These are phyloP conservation scores for Adelges cooleyi DNA, from an alignment of 1,140 invertebrate species.

Conservation along the genomic window DNA sequence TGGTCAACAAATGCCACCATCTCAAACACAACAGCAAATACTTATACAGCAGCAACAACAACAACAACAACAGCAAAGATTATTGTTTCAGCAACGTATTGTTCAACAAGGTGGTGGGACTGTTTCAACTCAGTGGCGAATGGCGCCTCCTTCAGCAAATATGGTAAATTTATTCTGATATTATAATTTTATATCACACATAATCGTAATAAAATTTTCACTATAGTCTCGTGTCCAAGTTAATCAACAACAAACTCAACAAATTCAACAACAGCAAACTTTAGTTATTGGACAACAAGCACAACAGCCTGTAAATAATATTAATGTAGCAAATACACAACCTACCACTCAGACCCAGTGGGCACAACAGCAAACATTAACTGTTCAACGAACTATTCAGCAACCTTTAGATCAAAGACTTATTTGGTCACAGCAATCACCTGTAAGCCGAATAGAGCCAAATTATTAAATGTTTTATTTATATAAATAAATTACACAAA, in stretches of 20 bases:
- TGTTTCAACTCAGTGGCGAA: slow-evolving; percentile 25
- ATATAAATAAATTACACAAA: neutral
- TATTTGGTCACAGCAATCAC: slow-evolving; percentile 17
- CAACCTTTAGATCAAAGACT: slow-evolving; percentile 31
- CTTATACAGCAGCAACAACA: slow-evolving; percentile 36
- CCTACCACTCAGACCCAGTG: slow-evolving; percentile 37
- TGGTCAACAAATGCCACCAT: slow-evolving; percentile 7
- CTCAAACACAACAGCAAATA: slow-evolving; percentile 32
- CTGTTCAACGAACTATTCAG: slow-evolving; percentile 34
- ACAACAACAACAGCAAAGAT: slow-evolving; percentile 29
- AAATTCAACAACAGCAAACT: slow-evolving; percentile 27
- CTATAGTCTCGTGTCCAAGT: slow-evolving; percentile 10
- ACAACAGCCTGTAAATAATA: slow-evolving; percentile 25
- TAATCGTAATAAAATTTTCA: too few relatives aligned
- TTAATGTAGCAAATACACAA: slow-evolving; percentile 32
- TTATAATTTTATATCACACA: too few relatives aligned
- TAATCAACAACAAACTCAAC: slow-evolving; percentile 30
- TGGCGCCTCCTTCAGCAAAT: slow-evolving; percentile 15
- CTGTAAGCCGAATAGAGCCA: slow-evolving; percentile 28
- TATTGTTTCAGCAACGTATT: slow-evolving; percentile 24
- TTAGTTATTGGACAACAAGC: slow-evolving; percentile 20
- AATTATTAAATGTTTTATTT: neutral
- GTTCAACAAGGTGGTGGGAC: slow-evolving; percentile 30
- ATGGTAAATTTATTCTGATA: slow-evolving; percentile 14
- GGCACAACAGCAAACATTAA: slow-evolving; percentile 35